These are phyloP conservation scores for Brachymystax lenok DNA, from an alignment of 2,797 vertebrate species.

Conservation along the genomic window DNA sequence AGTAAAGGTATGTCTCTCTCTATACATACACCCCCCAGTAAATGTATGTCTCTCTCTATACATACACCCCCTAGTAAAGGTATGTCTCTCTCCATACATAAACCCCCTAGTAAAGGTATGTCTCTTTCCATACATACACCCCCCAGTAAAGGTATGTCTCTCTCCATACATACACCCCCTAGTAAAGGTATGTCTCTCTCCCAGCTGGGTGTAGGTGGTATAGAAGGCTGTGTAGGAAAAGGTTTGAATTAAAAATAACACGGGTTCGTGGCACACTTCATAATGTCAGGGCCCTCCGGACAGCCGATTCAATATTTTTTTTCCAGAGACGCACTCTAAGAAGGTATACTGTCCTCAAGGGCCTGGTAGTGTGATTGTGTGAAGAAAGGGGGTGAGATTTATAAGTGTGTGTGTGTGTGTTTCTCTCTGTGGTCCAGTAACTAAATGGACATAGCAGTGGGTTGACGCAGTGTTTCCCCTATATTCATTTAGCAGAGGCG, in stretches of 20 bases:
- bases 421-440: background rate
- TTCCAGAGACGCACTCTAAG: conserved; percentile 15
- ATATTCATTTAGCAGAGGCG: too few relatives aligned
- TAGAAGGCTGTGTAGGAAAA: background rate
- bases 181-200: background rate
- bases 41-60: too few relatives aligned
- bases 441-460: conserved; percentile 14
- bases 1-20: too few relatives aligned
- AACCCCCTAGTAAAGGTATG: background rate
- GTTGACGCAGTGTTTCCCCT: too few relatives aligned
- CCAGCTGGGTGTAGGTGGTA: background rate
- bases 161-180: background rate
- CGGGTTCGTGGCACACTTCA: conserved; percentile 14
- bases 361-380: background rate
- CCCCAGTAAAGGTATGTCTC: background rate
- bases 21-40: background rate
- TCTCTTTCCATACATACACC: background rate
- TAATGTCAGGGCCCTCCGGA: conserved; percentile 20
- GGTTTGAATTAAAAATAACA: conserved; percentile 10
- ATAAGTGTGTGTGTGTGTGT: background rate
- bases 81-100: background rate
- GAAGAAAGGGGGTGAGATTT: background rate
- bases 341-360: background rate
- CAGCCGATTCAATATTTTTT: conserved; percentile 28
- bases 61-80: too few relatives aligned